Percentiles rank a stretch among this genome's conserved stretches.
Evolutionary conservation across 2,888 invertebrate species (phyloP).

Genomic region (Ceraclea dissimilis): DNA sequence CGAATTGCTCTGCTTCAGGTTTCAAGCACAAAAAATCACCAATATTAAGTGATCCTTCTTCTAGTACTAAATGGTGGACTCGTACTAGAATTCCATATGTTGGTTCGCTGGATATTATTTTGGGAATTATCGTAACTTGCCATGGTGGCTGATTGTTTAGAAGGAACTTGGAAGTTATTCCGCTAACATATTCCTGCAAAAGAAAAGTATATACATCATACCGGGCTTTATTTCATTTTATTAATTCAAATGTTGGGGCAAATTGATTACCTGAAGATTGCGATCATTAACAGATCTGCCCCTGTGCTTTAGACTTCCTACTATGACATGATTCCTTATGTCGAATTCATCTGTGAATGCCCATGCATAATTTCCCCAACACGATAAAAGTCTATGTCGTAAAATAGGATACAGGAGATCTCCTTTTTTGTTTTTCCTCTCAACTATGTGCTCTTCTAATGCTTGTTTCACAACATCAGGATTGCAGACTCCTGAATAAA

Average conservation of each 20-base stretch:
- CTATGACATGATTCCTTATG: constrained; percentile 62
- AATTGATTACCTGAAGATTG: constrained; percentile 59
- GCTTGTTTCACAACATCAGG: constrained; percentile 47
- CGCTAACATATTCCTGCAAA: constrained; percentile 66
- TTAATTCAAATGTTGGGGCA: background rate
- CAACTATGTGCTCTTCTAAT: constrained; percentile 43
- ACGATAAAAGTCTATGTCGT: constrained; percentile 57
- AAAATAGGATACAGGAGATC: constrained; percentile 58
- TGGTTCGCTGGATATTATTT: constrained; percentile 41
- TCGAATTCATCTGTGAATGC: constrained; percentile 49
- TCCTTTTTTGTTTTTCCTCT: constrained; percentile 50
- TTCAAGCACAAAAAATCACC: constrained; percentile 66
- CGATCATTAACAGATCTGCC: constrained; percentile 62
- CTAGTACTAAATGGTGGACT: constrained; percentile 67
- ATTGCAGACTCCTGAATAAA: constrained; percentile 40
- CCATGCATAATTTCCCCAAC: constrained; percentile 78
- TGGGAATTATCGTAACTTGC: constrained; percentile 71
- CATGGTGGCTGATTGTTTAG: constrained; percentile 67
- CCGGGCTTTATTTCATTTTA: background rate
- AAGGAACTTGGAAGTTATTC: constrained; percentile 69
- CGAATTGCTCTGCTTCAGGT: constrained; percentile 30
- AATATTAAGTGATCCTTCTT: constrained; percentile 63
- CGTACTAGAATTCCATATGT: constrained; percentile 64
- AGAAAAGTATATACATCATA: background rate
- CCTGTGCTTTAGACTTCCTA: constrained; percentile 56